Evolutionary conservation across 2,797 vertebrate genomes (phyloP).

Genomic region (Pipistrellus kuhlii): DNA sequence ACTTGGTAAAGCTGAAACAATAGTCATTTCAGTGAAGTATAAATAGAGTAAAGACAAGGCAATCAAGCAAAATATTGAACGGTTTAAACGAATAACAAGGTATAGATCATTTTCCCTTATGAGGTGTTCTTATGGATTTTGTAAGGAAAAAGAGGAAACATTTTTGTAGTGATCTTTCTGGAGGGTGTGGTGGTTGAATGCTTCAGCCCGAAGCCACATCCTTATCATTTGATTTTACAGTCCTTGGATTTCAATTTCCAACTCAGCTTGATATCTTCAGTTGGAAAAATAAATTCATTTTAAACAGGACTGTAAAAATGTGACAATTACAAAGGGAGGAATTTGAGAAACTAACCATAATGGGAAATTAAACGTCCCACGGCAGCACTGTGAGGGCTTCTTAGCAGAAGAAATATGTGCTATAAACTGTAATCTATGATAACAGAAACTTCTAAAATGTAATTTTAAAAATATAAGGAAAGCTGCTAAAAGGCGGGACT

Average conservation of each 20-base stretch:
- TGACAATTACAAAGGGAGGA: slow-evolving; percentile 47
- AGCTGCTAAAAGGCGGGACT: neutral
- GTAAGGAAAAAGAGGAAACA: neutral
- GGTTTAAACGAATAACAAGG: neutral
- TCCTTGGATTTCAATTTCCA: slow-evolving; percentile 61
- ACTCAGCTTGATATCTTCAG: slow-evolving; percentile 59
- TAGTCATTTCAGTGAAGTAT: neutral
- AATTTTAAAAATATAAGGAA: neutral
- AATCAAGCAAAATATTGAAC: neutral
- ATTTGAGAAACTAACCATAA: slow-evolving; percentile 36
- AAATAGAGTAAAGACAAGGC: neutral
- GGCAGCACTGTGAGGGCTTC: neutral
- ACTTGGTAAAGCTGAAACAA: neutral
- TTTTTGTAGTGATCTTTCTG: neutral
- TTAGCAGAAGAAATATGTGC: slow-evolving; percentile 61
- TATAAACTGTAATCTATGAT: slow-evolving; percentile 60
- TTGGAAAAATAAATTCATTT: slow-evolving; percentile 60
- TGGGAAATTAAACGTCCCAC: slow-evolving; percentile 49
- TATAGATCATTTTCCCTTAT: neutral
- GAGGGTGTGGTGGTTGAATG: neutral
- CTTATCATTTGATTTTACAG: slow-evolving; percentile 9
- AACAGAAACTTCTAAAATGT: slow-evolving; percentile 36
- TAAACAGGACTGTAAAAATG: slow-evolving; percentile 52
- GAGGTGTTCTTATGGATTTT: neutral
- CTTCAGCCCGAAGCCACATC: neutral